These are phyloP conservation scores for Gymnoscopelus microlampas DNA, from an alignment of 2,797 vertebrate species.

Conservation along the genomic window DNA sequence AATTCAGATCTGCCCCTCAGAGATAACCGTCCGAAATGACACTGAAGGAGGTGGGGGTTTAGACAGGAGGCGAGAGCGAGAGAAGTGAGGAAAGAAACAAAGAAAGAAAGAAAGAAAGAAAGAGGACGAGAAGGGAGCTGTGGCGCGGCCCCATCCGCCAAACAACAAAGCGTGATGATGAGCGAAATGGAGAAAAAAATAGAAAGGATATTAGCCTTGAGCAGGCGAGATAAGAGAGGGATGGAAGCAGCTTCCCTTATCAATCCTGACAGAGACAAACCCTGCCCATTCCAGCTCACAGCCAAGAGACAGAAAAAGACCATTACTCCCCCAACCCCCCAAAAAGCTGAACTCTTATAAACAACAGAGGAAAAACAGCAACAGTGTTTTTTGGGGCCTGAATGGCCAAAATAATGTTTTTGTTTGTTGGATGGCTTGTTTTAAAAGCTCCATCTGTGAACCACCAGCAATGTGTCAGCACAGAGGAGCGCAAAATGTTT, in stretches of 20 bases:
- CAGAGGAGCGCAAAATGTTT: not conserved
- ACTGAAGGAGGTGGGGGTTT: too few species aligned
- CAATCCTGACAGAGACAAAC: slow-evolving; percentile 74
- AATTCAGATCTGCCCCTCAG: not conserved
- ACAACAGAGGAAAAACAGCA: slow-evolving; percentile 33
- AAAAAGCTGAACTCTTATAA: slow-evolving; percentile 15
- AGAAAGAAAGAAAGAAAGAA: not conserved
- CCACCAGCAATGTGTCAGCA: too few species aligned
- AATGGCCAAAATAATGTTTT: slow-evolving; percentile 39
- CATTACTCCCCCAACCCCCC: slow-evolving; percentile 42
- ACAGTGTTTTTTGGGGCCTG: slow-evolving; percentile 48
- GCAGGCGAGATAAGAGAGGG: slow-evolving; percentile 72
- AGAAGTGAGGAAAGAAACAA: not conserved
- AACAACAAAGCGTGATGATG: slow-evolving; percentile 62
- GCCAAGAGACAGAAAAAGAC: slow-evolving; percentile 59
- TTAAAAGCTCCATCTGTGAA: too few species aligned
- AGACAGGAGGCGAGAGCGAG: too few species aligned
- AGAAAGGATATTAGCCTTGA: slow-evolving; percentile 78
- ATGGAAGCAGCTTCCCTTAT: slow-evolving; percentile 81
- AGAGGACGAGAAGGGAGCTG: slow-evolving; percentile 28
- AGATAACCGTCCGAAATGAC: too few species aligned
- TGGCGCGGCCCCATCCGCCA: slow-evolving; percentile 50
- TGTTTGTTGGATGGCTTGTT: slow-evolving; percentile 13
- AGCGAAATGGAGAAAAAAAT: slow-evolving; percentile 57
- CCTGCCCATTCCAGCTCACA: slow-evolving; percentile 62